Evolutionary conservation across 2,113 vertebrate species (phyloP).

Genomic region (Larimichthys crocea): DNA sequence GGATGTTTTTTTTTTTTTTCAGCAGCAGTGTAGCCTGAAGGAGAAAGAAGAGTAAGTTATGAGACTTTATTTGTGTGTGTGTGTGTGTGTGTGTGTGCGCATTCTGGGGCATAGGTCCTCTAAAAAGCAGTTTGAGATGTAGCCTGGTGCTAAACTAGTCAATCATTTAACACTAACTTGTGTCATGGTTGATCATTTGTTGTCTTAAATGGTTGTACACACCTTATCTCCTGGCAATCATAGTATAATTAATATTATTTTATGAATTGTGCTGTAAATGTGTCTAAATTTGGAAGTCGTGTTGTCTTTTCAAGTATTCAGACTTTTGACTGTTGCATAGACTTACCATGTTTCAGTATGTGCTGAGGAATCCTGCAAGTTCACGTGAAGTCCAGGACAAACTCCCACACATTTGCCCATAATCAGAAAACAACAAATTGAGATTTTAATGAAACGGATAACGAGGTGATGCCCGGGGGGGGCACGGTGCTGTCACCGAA

Average conservation of each 20-base stretch:
- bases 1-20: constrained; percentile 14
- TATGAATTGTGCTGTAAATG: background rate
- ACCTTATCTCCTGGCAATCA: background rate
- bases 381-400: background rate
- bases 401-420: background rate
- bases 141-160: constrained; percentile 8
- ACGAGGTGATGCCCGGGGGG: background rate
- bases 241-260: background rate
- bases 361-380: background rate
- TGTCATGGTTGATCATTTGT: constrained; percentile 1
- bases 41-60: constrained; percentile 53
- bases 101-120: background rate
- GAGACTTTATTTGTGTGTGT: background rate
- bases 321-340: background rate
- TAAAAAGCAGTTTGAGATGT: constrained; percentile 43
- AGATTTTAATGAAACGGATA: background rate
- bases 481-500: background rate
- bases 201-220: background rate
- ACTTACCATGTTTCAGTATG: background rate
- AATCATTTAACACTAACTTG: constrained; percentile 16
- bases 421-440: background rate
- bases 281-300: background rate
- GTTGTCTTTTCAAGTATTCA: background rate
- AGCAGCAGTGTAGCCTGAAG: constrained; percentile 26
- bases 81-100: background rate